A percentile compares a stretch with the other conserved stretches of the same genome.
Conservation (phyloP, 2,888 invertebrate genomes). For the Cancer borealis region DNA sequence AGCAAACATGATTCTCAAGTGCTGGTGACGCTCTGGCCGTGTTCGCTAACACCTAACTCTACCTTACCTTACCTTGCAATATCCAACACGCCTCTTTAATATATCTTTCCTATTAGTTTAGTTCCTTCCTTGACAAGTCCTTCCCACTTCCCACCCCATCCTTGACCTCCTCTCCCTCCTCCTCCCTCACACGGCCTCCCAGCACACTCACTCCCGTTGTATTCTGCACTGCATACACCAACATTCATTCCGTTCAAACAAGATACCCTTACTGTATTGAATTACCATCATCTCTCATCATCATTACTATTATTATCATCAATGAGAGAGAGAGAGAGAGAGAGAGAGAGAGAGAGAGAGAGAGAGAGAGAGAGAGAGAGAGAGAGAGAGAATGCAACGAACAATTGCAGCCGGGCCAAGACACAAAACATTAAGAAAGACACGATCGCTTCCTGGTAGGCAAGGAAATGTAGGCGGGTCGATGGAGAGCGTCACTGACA, state of each 20-base stretch:
- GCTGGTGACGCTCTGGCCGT: neutral
- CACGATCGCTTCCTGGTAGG: neutral
- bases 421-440: neutral
- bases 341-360: conserved; percentile 7
- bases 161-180: neutral
- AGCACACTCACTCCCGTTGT: neutral
- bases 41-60: neutral
- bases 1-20: neutral
- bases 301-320: neutral
- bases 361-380: conserved; percentile 38
- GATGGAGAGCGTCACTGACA: too few relatives aligned
- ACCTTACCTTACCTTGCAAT: neutral
- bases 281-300: neutral
- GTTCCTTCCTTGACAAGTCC: neutral
- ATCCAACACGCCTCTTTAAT: neutral
- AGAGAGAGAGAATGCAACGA: neutral
- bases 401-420: neutral
- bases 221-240: neutral
- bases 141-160: neutral
- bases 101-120: neutral
- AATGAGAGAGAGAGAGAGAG: neutral
- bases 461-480: too few relatives aligned
- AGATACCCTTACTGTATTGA: neutral
- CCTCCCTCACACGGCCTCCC: neutral
- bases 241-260: neutral